Base-by-base conservation (phyloP, 92 coral and sea anemone genomes). In the Epizoanthus rinbou region DNA sequence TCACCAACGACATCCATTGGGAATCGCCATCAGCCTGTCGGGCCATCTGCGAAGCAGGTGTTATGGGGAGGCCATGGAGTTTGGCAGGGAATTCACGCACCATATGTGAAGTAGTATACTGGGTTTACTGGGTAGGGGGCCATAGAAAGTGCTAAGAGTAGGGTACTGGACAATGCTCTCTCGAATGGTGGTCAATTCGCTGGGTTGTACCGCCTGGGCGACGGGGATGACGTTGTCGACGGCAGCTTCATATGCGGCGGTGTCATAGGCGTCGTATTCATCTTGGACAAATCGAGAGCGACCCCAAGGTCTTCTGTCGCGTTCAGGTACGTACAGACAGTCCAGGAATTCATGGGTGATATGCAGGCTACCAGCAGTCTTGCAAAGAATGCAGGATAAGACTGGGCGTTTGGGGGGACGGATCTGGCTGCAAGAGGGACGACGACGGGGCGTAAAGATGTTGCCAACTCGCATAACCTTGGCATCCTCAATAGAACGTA, bases 1-100 rank as follows among this genome's bases (percentile, higher is more conserved):
- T 83, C 86, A 24, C 88, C 88, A 58, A 73, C 80, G 50, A 86
- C 84, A 52, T 83, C 88, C 88, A 80, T 87, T 19, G 91, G 93
- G 88, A 84, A 11, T 86, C 84, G 18, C 93, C 89, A 70, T 84
- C 85, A 67, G 91, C 85, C 79, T 84, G 91, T 17, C 74, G 85
- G 13, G 87, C 91, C 91, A 87, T 87, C 80, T 90, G 85, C 33
- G 87, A 90, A 80, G 83, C 86, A 1, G 78, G 83, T 63, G 86
- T 79, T 9, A 88, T 67, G 68, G 86, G 74, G 68, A 80, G 79
- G 57, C 88, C 88, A 84, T 78, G 82, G 57, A 88, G 57, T 75
- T 41, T 50, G 57, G 90, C 86, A 62, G 86, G 67, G 22, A 63
- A 84, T 17, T 73, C 63, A 57, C 79, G 8, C 24, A 23, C 54